Conservation (phyloP, 2,113 vertebrate species). For the Vidua macroura region DNA sequence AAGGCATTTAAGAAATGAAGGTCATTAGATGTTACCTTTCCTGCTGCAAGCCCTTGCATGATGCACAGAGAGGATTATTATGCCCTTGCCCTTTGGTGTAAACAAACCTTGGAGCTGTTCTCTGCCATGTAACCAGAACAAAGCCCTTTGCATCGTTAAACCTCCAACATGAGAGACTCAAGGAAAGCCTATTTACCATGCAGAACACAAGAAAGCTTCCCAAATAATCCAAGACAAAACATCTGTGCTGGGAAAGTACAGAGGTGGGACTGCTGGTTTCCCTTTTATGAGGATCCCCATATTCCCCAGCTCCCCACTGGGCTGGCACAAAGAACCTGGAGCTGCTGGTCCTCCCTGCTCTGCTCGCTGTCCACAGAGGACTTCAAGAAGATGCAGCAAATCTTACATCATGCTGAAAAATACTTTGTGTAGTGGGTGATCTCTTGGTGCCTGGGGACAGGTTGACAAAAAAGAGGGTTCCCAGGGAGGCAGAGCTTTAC, state of each 20-base stretch:
- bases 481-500: neutral
- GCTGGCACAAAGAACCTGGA: neutral
- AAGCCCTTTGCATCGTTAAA: conserved; percentile 30
- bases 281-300: conserved; percentile 30
- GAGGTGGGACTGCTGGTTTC: conserved; percentile 25
- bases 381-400: neutral
- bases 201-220: conserved; percentile 35
- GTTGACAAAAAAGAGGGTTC: neutral
- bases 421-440: neutral
- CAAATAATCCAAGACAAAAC: conserved; percentile 38
- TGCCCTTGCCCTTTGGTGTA: conserved; percentile 56
- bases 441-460: neutral
- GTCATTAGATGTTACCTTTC: conserved; percentile 36
- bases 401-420: neutral
- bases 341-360: conserved; percentile 22
- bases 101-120: conserved; percentile 51
- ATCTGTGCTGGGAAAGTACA: conserved; percentile 19
- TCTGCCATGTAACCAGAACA: conserved; percentile 57
- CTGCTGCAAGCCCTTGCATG: conserved; percentile 63
- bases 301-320: neutral
- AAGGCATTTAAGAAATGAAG: conserved; percentile 46
- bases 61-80: conserved; percentile 35
- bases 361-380: neutral
- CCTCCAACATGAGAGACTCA: conserved; percentile 3
- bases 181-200: conserved; percentile 39